phyloP scores from a whole-genome alignment of 2,113 vertebrate species.

The Ailurus styani region DNA sequence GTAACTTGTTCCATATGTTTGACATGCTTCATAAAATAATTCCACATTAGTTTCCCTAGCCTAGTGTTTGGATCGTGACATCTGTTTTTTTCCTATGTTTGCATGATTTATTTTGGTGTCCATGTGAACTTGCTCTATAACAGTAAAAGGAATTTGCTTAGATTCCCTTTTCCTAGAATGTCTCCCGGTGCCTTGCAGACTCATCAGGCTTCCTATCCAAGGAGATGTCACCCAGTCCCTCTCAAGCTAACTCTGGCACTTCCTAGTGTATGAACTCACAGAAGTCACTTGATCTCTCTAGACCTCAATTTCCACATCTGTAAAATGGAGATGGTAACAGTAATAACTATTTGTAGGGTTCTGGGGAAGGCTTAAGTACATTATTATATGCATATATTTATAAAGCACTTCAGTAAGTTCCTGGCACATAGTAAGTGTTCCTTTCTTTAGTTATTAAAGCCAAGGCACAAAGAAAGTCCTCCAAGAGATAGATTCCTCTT shows the following conservation, averaged over 20 bases:
- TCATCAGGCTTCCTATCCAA: neutral
- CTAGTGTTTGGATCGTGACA: slow-evolving; percentile 10
- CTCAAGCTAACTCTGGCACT: neutral
- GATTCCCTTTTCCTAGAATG: neutral
- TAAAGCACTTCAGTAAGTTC: neutral
- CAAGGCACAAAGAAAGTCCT: neutral
- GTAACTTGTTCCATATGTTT: slow-evolving; percentile 48
- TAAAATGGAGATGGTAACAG: neutral
- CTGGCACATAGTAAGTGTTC: neutral
- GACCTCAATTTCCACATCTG: neutral
- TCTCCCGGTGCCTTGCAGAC: neutral
- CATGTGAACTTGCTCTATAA: slow-evolving; percentile 32
- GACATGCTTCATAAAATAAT: slow-evolving; percentile 51
- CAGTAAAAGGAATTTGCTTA: slow-evolving; percentile 31
- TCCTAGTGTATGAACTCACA: neutral
- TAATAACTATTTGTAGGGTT: neutral
- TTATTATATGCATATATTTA: neutral
- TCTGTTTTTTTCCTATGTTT: slow-evolving; percentile 46
- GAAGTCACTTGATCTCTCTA: neutral
- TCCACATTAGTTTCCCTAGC: neutral
- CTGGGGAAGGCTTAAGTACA: neutral
- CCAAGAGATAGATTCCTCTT: neutral
- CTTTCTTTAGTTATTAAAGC: neutral
- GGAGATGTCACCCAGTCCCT: neutral
- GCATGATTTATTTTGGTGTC: slow-evolving; percentile 59